phyloP scores from a whole-genome alignment of 2,888 invertebrate genomes.

The Eilema depressum region DNA sequence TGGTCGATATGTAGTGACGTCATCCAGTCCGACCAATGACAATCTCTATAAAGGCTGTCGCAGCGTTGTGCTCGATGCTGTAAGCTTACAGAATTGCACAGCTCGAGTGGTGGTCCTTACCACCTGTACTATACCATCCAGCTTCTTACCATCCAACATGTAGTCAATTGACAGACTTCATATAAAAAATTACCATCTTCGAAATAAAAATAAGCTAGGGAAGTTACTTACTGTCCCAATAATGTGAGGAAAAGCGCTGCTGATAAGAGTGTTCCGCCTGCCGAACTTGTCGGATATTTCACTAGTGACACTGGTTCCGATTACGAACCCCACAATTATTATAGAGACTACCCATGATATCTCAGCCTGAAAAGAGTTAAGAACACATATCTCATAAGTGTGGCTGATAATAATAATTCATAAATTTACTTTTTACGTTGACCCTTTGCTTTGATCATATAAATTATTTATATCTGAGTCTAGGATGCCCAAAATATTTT shows the following conservation, averaged over 20 bases:
- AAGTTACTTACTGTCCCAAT: constrained; percentile 58
- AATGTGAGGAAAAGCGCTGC: constrained; percentile 64
- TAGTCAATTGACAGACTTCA: no score
- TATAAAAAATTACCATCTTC: background rate
- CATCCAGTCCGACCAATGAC: no score
- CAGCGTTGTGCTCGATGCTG: no score
- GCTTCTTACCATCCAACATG: no score
- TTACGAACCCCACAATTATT: constrained; percentile 30
- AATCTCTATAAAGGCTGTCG: no score
- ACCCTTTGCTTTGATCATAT: background rate
- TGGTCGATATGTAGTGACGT: no score
- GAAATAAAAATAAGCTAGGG: background rate
- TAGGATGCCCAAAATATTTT: no score
- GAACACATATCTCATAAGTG: background rate
- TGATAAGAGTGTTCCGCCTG: constrained; percentile 63
- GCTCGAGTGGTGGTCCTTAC: no score
- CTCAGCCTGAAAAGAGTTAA: constrained; percentile 34
- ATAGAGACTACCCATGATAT: constrained; percentile 70
- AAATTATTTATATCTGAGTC: background rate
- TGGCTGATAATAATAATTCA: no score
- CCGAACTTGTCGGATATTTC: constrained; percentile 66
- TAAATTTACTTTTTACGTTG: no score
- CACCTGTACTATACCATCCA: no score
- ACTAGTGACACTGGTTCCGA: constrained; percentile 63
- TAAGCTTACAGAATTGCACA: no score